phyloP scores from a whole-genome alignment of 2,888 invertebrate genomes.

The Temnothorax rugatulus region DNA sequence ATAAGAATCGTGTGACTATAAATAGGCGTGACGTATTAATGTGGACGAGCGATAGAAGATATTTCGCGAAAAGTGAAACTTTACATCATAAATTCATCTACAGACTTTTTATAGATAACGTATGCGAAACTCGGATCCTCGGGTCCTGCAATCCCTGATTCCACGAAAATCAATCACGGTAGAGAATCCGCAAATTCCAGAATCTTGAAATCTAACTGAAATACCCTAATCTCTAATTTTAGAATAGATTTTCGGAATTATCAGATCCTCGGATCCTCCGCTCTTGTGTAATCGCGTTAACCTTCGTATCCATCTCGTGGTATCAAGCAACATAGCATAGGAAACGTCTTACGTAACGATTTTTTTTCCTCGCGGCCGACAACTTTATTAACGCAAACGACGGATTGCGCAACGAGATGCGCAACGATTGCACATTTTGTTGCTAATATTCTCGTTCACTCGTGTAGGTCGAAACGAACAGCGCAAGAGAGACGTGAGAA shows the following conservation, averaged over 20 bases:
- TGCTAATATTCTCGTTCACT: slow-evolving; percentile 67
- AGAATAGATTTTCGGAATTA: neutral
- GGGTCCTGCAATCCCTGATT: neutral
- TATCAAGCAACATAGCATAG: slow-evolving; percentile 26
- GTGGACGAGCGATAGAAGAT: slow-evolving; percentile 17
- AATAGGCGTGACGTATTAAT: slow-evolving; percentile 49
- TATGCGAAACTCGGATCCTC: neutral
- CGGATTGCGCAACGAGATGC: slow-evolving; percentile 44
- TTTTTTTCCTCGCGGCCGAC: slow-evolving; percentile 48
- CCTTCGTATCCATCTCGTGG: slow-evolving; percentile 26
- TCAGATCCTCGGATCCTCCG: neutral
- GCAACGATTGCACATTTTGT: slow-evolving; percentile 57
- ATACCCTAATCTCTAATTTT: neutral
- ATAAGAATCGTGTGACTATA: slow-evolving; percentile 43
- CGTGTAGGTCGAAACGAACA: slow-evolving; percentile 65
- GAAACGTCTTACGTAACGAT: slow-evolving; percentile 59
- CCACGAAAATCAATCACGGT: neutral
- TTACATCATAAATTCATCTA: neutral
- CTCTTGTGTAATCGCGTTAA: slow-evolving; percentile 40
- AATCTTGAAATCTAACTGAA: neutral
- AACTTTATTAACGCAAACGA: slow-evolving; percentile 61
- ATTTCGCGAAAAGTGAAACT: slow-evolving; percentile 17
- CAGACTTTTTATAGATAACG: neutral
- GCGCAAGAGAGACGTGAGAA: slow-evolving; percentile 80
- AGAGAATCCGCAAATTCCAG: neutral